A percentile compares a stretch with the other conserved stretches of the same genome.
phyloP scores from a whole-genome alignment of 2,113 vertebrate species.

The Chrysemys picta region DNA sequence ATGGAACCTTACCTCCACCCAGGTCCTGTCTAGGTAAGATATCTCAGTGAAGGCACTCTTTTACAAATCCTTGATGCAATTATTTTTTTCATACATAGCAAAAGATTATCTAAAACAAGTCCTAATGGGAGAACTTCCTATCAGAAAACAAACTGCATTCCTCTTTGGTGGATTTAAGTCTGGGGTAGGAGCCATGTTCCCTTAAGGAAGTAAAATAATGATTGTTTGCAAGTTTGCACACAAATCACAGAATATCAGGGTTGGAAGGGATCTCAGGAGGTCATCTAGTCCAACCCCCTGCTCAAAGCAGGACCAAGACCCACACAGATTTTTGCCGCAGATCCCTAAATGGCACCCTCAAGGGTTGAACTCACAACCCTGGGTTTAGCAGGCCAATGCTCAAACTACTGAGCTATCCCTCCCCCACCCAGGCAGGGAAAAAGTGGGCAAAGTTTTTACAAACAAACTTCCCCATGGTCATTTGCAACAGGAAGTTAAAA shows the following conservation, averaged over 20 bases:
- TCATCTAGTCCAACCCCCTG: too few relatives aligned
- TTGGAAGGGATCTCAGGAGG: too few relatives aligned
- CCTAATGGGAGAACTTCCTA: background rate
- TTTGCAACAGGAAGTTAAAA: background rate
- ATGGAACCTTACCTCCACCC: background rate
- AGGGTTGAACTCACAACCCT: too few relatives aligned
- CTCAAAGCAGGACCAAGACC: too few relatives aligned
- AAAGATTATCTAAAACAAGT: constrained; percentile 15
- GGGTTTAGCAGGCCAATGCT: too few relatives aligned
- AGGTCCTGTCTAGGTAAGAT: background rate
- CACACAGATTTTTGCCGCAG: too few relatives aligned
- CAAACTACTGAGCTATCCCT: too few relatives aligned
- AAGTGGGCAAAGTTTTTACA: background rate
- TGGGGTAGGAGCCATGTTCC: background rate
- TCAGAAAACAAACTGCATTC: background rate
- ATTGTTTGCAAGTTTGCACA: background rate
- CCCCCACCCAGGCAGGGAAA: background rate
- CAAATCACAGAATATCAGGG: too few relatives aligned
- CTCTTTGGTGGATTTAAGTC: background rate
- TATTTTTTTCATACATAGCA: background rate
- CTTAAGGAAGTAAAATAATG: background rate
- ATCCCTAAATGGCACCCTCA: too few relatives aligned
- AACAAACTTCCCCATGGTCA: background rate
- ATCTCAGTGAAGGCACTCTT: background rate
- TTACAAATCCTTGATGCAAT: background rate